Base-by-base conservation (phyloP, 2,113 vertebrate genomes). In the Bufo bufo region DNA sequence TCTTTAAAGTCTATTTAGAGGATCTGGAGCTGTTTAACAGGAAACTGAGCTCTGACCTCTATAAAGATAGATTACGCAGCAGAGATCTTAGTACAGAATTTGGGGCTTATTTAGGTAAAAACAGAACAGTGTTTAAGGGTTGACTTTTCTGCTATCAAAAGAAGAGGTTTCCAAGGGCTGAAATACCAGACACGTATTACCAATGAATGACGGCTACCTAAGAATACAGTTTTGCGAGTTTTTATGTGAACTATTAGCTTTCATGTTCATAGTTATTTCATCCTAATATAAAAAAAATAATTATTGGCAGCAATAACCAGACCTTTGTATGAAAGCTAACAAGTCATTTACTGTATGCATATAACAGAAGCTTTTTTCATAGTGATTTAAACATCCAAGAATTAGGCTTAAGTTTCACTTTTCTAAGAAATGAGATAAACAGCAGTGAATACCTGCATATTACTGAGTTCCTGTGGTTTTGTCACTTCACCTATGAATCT, bases 381-480 rank as follows among this genome's bases (percentile, higher is more conserved):
- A 23, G 77, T 33, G 52, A 54, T 33, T 79, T 79, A 79, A 54
- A 58, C 77, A 79, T 82, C 17, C 58, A 65, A 33, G 80, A 52
- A 82, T 66, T 20, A 47, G 6, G 23, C 8, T 20, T 3, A 56
- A 23, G 69, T 77, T 61, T 61, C 33, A 78, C 6, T 56, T 20
- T 78, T 86, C 85, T 86, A 85, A 85, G 58, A 85, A 85, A 65
- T 77, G 45, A 63, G 56, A 77, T 61, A 33, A 33, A 77, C 33
- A 77, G 56, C 56, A 33, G 9, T 77, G 45, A 23, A 63, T 78
- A 78, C 58, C 58, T 86, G 59, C 23, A 19, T 20, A 16, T 17
- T 65, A 23, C 16, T 52, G 20, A 85, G 71, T 78, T 77, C 74
- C 85, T 86, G 85, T 86, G 85, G 72, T 66, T 86, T 86, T 86